A percentile compares a stretch with the other conserved stretches of the same genome.
These are phyloP conservation scores for Penaeus japonicus DNA, from an alignment of 1,140 invertebrate species.

Conservation along the genomic window DNA sequence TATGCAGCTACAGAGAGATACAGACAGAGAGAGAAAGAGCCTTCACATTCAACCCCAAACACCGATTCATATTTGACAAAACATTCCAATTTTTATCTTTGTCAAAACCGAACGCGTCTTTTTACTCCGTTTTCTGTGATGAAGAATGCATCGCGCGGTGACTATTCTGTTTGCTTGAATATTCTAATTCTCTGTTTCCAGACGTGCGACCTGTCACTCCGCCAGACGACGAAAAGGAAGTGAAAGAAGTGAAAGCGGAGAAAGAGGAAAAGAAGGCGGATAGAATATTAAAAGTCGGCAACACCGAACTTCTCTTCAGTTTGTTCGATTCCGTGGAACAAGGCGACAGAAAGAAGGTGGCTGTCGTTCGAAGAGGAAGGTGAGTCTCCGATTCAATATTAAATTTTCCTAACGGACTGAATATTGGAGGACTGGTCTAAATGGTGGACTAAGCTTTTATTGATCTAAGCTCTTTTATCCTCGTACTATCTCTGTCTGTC, in stretches of 20 bases:
- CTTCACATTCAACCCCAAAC: too few species aligned
- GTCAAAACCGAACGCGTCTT: background rate
- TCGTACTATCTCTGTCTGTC: too few species aligned
- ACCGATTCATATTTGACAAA: too few species aligned
- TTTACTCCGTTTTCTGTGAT: background rate
- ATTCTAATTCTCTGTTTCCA: slow-evolving; percentile 55
- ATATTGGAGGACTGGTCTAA: too few species aligned
- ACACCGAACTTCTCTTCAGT: slow-evolving; percentile 67
- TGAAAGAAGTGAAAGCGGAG: slow-evolving; percentile 26
- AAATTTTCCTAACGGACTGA: too few species aligned
- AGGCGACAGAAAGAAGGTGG: slow-evolving; percentile 61
- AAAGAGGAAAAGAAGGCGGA: slow-evolving; percentile 56
- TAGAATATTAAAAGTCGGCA: slow-evolving; percentile 64
- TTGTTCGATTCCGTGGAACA: slow-evolving; percentile 66
- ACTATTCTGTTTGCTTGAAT: background rate
- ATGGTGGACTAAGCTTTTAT: too few species aligned
- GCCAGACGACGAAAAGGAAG: slow-evolving; percentile 59
- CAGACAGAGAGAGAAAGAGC: background rate
- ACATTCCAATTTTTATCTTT: too few species aligned
- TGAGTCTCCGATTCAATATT: slow-evolving; percentile 35
- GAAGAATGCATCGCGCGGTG: background rate
- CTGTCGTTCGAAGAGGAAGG: slow-evolving; percentile 63
- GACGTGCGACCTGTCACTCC: slow-evolving; percentile 66
- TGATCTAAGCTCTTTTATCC: too few species aligned
- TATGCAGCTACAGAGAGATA: too few species aligned